Evolutionary conservation across 2,113 vertebrate species (phyloP).

Genomic region (Amblyopsis rosae): DNA sequence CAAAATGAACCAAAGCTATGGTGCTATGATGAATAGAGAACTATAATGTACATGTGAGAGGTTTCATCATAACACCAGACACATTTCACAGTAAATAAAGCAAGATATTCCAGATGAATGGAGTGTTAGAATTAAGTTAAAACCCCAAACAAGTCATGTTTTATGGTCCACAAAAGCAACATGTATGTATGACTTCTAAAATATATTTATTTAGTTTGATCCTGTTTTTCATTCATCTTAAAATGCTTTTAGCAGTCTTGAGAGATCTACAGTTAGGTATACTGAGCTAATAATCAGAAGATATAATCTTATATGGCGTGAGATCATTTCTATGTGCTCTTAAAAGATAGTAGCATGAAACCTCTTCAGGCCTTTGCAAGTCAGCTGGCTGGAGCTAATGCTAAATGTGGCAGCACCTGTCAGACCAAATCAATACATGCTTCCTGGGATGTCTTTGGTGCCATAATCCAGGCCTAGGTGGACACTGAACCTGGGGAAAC

Average conservation of each 20-base stretch:
- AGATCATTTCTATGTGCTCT: constrained; percentile 84
- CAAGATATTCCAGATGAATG: neutral
- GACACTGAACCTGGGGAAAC: constrained; percentile 82
- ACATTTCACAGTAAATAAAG: constrained; percentile 40
- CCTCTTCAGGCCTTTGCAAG: constrained; percentile 84
- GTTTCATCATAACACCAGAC: neutral
- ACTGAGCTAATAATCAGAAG: constrained; percentile 83
- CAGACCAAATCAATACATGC: constrained; percentile 89
- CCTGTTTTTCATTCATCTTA: constrained; percentile 83
- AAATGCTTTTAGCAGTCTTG: constrained; percentile 81
- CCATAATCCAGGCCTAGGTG: constrained; percentile 82
- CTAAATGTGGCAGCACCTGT: constrained; percentile 90
- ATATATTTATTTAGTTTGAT: constrained; percentile 72
- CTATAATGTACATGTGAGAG: constrained; percentile 10
- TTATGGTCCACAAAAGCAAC: no score
- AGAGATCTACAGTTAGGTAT: constrained; percentile 80
- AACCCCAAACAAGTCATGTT: no score
- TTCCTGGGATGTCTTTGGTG: constrained; percentile 85
- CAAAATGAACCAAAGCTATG: constrained; percentile 32
- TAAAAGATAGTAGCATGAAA: constrained; percentile 86
- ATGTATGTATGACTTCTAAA: no score
- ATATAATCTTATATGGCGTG: constrained; percentile 81
- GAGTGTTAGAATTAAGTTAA: no score
- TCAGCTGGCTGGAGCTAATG: constrained; percentile 81
- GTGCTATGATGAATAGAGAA: constrained; percentile 37